Conservation (phyloP, 2,888 invertebrate genomes). For the Marasmarcha lunaedactyla region DNA sequence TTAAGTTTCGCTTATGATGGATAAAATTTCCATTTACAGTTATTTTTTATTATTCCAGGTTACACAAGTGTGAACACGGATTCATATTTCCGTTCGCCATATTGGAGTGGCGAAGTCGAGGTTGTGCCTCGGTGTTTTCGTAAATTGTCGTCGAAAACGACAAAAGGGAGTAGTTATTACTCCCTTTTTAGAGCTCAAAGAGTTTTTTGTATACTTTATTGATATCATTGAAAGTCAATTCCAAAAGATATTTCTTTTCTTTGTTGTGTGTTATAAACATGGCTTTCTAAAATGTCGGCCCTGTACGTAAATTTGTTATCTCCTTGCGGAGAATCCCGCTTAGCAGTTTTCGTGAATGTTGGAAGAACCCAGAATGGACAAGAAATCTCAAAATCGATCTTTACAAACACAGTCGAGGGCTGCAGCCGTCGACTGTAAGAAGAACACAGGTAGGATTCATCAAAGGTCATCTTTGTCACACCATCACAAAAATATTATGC, state of each 20-base stretch:
- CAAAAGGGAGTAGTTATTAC: conserved; percentile 75
- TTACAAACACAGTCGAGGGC: conserved; percentile 78
- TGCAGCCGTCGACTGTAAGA: conserved; percentile 79
- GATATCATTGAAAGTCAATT: conserved; percentile 40
- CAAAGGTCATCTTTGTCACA: conserved; percentile 26
- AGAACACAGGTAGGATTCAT: conserved; percentile 73
- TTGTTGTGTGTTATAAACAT: conserved; percentile 75
- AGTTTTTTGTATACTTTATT: conserved; percentile 34
- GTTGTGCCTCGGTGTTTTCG: conserved; percentile 40
- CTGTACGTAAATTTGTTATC: conserved; percentile 75
- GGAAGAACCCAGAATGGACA: conserved; percentile 78
- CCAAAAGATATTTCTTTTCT: conserved; percentile 51
- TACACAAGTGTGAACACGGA: no score
- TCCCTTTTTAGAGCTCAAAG: conserved; percentile 59
- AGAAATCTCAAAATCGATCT: conserved; percentile 78
- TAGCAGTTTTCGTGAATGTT: conserved; percentile 64
- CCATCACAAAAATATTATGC: neutral
- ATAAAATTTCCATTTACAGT: no score
- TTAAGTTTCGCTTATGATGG: no score
- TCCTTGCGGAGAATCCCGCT: conserved; percentile 79
- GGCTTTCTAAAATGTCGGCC: conserved; percentile 86
- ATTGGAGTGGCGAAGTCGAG: conserved; percentile 71
- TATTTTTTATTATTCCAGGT: no score
- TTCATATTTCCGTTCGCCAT: conserved; percentile 72
- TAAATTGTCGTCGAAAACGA: conserved; percentile 75